Evolutionary conservation across 2,797 vertebrate species (phyloP).

Genomic region (Crenuchus spilurus): DNA sequence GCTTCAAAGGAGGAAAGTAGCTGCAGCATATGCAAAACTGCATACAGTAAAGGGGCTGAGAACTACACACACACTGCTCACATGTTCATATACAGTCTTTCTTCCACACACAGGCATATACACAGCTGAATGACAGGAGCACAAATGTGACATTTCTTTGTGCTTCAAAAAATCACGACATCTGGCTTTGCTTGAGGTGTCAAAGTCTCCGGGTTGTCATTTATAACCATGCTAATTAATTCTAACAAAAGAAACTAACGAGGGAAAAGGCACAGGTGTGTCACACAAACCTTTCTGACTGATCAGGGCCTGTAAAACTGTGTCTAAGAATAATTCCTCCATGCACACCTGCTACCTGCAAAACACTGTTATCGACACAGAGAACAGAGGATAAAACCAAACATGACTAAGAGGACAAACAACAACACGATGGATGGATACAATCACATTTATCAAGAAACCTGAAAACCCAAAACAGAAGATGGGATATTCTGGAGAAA

Average conservation of each 20-base stretch:
- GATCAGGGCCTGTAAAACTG: slow-evolving; percentile 2
- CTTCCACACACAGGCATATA: not conserved
- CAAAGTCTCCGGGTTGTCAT: slow-evolving; percentile 33
- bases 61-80: not conserved
- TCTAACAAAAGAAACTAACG: slow-evolving; percentile 44
- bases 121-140: slow-evolving; percentile 35
- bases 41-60: not conserved
- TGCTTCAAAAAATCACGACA: slow-evolving; percentile 40
- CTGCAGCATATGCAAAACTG: not conserved
- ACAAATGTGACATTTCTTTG: slow-evolving; percentile 34
- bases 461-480: no score
- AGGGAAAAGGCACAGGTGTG: slow-evolving; percentile 44
- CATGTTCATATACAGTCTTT: not conserved
- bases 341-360: not conserved
- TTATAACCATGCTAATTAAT: slow-evolving; percentile 50
- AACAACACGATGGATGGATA: no score
- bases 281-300: slow-evolving; percentile 23
- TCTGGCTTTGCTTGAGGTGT: slow-evolving; percentile 48
- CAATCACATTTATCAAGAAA: no score
- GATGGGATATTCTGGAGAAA: no score
- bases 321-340: slow-evolving; percentile 24
- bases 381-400: not conserved
- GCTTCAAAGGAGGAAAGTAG: slow-evolving; percentile 47
- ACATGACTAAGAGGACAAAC: not conserved
- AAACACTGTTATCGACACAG: not conserved